These are phyloP conservation scores for Turdus rufiventris DNA, from an alignment of 2,113 vertebrate species.

Conservation along the genomic window DNA sequence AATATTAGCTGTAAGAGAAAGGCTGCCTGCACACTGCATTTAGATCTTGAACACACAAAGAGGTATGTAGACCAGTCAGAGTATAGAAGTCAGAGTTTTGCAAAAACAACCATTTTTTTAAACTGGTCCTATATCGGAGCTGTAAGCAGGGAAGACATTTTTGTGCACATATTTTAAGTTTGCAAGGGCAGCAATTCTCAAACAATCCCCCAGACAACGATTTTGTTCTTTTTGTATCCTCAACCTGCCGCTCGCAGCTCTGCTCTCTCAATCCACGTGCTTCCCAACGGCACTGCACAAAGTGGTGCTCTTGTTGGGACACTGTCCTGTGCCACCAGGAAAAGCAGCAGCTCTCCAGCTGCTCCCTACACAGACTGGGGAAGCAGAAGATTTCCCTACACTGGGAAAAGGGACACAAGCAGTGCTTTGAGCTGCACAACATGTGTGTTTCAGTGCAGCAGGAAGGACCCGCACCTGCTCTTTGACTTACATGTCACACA, in stretches of 20 bases:
- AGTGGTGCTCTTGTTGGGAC: background rate
- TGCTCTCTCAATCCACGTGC: background rate
- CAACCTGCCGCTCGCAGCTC: fast-evolving
- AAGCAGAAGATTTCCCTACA: background rate
- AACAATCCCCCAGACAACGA: background rate
- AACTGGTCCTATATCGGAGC: fast-evolving
- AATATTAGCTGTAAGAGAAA: background rate
- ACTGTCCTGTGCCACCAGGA: background rate
- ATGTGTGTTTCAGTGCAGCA: fast-evolving
- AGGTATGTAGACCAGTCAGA: fast-evolving
- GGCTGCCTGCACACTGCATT: background rate
- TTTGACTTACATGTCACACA: background rate
- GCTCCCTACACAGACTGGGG: background rate
- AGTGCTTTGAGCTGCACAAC: background rate
- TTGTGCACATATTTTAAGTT: background rate
- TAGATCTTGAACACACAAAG: background rate
- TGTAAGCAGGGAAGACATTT: background rate
- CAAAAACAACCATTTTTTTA: background rate
- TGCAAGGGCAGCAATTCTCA: background rate
- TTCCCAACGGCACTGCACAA: fast-evolving
- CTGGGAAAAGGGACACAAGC: background rate
- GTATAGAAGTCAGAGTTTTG: background rate
- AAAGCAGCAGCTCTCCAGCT: background rate
- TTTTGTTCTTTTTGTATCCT: background rate
- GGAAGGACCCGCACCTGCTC: background rate